Evolutionary conservation across 1,140 invertebrate genomes (phyloP), one percentile per base, ranked within the genome.

Genomic region (Drosophila mojavensis): DNA sequence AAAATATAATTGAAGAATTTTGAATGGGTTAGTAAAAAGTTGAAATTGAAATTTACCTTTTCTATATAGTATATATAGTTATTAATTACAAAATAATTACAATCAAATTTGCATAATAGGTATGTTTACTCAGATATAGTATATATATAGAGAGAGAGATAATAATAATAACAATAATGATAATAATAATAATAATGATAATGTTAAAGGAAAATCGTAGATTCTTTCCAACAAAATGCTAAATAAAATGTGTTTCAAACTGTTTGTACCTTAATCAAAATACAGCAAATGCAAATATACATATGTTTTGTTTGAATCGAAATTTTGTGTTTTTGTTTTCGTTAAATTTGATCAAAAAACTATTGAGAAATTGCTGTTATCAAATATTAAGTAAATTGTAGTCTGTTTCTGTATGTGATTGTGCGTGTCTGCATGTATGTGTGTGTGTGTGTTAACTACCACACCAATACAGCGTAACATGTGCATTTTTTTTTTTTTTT

Each of bases 281-380:
- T 85, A 86, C 75, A 86, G 61, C 45, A 85, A 85, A 81, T 78
- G 70, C 67, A 78, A 39, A 78, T 74, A 43, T 69, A 65, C 50
- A 72, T 53, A 66, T 63, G 59, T 73, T 61, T 24, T 15, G 4
- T 30, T 53, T 71, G 2, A 39, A 39, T 39, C 6, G 36, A 47
- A 47, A 47, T 47, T 47, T 47, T 47, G 20, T 47, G 6, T 47
- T 47, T 47, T 47, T 63, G 15, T 50, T 50, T 50, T 50, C 7
- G 55, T 70, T 55, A 36, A 64, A 62, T 47, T 64, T 66, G 5
- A 66, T 53, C 36, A 72, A 59, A 36, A 72, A 59, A 45, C 54
- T 71, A 70, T 64, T 50, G 33, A 71, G 53, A 54, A 43, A 33
- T 61, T 36, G 54, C 7, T 47, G 15, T 48, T 54, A 51, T 48